Evolutionary conservation across 2,113 vertebrate genomes (phyloP), one percentile per base, ranked within the genome.

Genomic region (Apaloderma vittatum): DNA sequence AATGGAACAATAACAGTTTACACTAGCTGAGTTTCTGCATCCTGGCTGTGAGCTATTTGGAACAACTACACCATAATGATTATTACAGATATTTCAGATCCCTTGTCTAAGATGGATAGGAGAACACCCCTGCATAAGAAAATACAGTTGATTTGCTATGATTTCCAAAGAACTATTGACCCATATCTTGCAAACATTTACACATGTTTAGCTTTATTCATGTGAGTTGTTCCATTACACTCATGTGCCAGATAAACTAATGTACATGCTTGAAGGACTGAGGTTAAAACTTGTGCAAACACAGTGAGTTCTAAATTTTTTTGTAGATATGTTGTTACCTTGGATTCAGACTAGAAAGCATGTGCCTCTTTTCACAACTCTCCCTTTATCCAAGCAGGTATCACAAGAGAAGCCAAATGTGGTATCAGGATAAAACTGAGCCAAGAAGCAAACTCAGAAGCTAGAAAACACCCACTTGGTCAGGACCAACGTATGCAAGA

Each of bases 31-130:
- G 77, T 93, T 95, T 78, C 90, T 93, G 92, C 83, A 91, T 94
- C 88, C 94, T 97, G 96, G 92, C 95, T 94, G 94, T 94, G 94
- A 96, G 93, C 94, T 95, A 79, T 61, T 81, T 97, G 96, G 96
- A 97, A 94, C 91, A 82, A 91, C 21, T 15, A 58, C n/a, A 80
- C 65, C 65, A 62, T 97, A 96, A 93, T 91, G 91, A 73, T 94
- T 97, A 95, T 95, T 86, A 86, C 93, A 97, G 96, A 94, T 94
- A 96, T 89, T 97, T 89, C 72, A 75, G 86, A 90, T 78, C 72
- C 51, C 86, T 95, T 68, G 76, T 81, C 65, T 82, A 73, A 86
- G 83, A 90, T 6, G 0, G 75, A 65, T 52, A 61, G 59, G 79
- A 67, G 92, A 94, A 70, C 30, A 96, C 21, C 62, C 65, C 58